Evolutionary conservation across 2,888 invertebrate genomes (phyloP), one percentile per base, ranked within the genome.

Genomic region (Apoda limacodes): DNA sequence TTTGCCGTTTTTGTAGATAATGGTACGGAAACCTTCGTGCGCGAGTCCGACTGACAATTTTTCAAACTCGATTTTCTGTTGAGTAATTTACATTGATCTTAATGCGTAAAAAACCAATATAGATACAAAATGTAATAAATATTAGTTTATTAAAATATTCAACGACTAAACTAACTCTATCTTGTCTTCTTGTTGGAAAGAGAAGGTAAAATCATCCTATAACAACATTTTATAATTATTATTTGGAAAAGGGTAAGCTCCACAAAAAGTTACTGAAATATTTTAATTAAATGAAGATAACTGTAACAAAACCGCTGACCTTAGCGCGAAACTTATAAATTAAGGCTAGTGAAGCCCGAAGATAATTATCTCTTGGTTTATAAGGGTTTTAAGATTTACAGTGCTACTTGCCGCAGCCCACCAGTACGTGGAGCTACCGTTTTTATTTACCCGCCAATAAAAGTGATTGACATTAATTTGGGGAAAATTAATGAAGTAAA

Each of bases 281-380:
- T 71, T 72, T 72, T 71, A 72, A 74, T 72, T 71, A 68, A 65
- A 51, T 58, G 53, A 42, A 64, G 69, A 71, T 71, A 68, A 63
- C 60, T 70, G 67, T 50, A 60, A 62, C 67, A 60, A 68, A 67
- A 61, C 63, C 66, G 54, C 60, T 46, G 58, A 52, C 47, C 50
- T 51, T 51, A 37, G 52, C 50, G 55, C 47, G 42, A 50, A 55
- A 52, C 60, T 60, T 63, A 44, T 75, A 70, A 72, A 75, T 70
- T 68, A 58, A 51, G 53, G 46, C 49, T 50, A 49, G 54, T 54
- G 57, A 51, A 54, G 47, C 45, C 51, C 45, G 56, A n/a, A 54
- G 42, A 68, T 69, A 56, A 64, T 58, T 60, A 64, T 68, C 61
- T 46, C 43, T n/a, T 45, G 49, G 50, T 49, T 46, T 61, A 63